A percentile compares a stretch with the other conserved stretches of the same genome.
These are phyloP conservation scores for Drosophila quinaria DNA, from an alignment of 2,888 invertebrate species.

Conservation along the genomic window DNA sequence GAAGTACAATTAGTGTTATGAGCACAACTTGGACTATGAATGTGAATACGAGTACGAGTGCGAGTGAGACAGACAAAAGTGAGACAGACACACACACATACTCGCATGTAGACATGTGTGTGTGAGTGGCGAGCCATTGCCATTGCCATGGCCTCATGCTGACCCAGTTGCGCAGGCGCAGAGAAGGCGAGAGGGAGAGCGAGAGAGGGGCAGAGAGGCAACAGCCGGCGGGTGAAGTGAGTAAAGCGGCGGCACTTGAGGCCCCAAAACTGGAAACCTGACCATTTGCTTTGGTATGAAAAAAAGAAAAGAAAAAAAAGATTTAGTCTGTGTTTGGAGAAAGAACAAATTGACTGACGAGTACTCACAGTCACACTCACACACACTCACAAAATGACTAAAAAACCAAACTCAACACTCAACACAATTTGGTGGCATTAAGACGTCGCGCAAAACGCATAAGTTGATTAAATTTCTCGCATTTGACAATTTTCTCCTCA, in stretches of 20 bases:
- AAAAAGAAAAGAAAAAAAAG: background rate
- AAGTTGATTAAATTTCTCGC: constrained; percentile 81
- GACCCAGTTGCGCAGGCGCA: constrained; percentile 71
- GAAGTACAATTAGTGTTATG: constrained; percentile 64
- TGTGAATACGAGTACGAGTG: constrained; percentile 1
- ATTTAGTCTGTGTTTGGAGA: constrained; percentile 36
- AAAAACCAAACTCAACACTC: constrained; percentile 55
- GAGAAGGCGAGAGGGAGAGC: background rate
- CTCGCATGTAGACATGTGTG: background rate
- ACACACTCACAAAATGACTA: constrained; percentile 23
- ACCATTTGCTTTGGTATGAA: constrained; percentile 24
- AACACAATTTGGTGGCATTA: constrained; percentile 63
- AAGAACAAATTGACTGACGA: constrained; percentile 72
- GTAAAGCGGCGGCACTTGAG: constrained; percentile 48
- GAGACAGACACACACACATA: constrained; percentile 37
- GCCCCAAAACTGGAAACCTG: constrained; percentile 77
- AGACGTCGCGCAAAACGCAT: constrained; percentile 64
- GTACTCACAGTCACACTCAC: constrained; percentile 11
- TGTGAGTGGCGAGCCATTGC: constrained; percentile 47
- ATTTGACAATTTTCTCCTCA: constrained; percentile 74
- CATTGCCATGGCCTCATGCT: constrained; percentile 67
- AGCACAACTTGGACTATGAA: constrained; percentile 12
- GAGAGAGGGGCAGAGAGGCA: background rate
- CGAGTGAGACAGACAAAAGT: constrained; percentile 4
- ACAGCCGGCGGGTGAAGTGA: constrained; percentile 26